Evolutionary conservation across 2,113 vertebrate species (phyloP).

Genomic region (Nannobrachium achirus): DNA sequence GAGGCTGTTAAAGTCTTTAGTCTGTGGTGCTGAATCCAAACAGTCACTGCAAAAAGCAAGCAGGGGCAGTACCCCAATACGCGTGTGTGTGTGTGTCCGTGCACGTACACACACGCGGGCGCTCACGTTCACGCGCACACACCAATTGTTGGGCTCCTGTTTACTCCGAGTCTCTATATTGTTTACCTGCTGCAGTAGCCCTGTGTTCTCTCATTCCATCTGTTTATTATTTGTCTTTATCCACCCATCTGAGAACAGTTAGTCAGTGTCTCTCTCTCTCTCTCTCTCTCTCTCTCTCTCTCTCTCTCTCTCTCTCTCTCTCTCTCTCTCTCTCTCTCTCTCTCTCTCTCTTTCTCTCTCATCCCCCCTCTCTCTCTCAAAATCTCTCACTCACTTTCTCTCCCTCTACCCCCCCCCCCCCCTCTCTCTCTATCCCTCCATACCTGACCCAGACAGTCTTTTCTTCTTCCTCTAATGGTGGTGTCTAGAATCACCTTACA

Average conservation of each 20-base stretch:
- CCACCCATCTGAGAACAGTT: neutral
- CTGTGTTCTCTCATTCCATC: too few species aligned
- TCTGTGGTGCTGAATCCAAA: too few species aligned
- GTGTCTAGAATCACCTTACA: too few species aligned
- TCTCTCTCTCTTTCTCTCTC: neutral
- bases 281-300: neutral
- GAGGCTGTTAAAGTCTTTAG: too few species aligned
- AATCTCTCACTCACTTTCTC: neutral
- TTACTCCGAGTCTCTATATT: too few species aligned
- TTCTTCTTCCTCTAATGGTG: too few species aligned
- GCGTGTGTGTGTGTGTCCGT: constrained; percentile 21
- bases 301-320: neutral
- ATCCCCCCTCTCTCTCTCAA: neutral
- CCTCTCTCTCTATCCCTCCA: neutral
- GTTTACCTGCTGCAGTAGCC: too few species aligned
- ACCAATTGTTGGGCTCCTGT: too few species aligned
- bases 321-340: constrained; percentile 14
- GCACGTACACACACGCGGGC: neutral
- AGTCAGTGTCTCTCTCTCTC: neutral
- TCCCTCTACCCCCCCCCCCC: constrained; percentile 8
- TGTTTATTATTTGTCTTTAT: too few species aligned
- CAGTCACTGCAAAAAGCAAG: too few species aligned
- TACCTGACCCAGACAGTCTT: neutral
- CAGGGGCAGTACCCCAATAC: neutral
- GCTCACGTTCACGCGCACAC: too few species aligned